Conservation (phyloP, 2,888 invertebrate genomes). For the Gymnosoma rotundatum region DNA sequence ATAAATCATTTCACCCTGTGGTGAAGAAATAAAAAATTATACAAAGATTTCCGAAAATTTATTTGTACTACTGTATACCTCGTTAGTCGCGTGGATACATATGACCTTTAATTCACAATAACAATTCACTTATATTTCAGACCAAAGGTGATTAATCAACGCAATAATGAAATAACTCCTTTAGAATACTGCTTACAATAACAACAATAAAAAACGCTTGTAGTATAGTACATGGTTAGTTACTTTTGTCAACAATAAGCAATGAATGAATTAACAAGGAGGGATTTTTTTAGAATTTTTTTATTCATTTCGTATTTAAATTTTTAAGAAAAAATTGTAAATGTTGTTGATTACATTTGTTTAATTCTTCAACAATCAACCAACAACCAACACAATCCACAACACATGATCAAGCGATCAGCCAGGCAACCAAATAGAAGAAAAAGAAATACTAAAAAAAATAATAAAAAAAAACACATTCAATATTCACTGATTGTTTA, state of each 20-base stretch:
- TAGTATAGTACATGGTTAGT: slow-evolving; percentile 1
- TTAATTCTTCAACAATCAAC: slow-evolving; percentile 44
- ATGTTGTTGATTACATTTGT: slow-evolving; percentile 57
- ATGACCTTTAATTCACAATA: no score
- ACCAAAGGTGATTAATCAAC: no score
- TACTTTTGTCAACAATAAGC: slow-evolving; percentile 54
- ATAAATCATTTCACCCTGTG: no score
- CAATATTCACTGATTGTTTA: slow-evolving; percentile 53
- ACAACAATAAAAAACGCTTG: slow-evolving; percentile 18
- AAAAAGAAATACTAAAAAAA: not conserved
- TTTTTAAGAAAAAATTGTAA: slow-evolving; percentile 46
- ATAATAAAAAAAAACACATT: not conserved
- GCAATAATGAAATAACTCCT: no score
- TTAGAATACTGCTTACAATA: not conserved
- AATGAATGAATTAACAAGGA: slow-evolving; percentile 51
- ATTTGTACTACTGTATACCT: no score
- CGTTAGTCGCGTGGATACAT: no score
- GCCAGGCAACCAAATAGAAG: not conserved
- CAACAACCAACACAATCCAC: slow-evolving; percentile 19
- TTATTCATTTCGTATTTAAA: slow-evolving; percentile 54
- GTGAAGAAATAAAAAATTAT: no score
- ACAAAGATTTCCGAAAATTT: no score
- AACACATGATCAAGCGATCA: slow-evolving; percentile 3
- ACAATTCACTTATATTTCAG: no score
- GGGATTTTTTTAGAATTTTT: not conserved